Percentiles rank a stretch among this genome's conserved stretches.
Evolutionary conservation across 1,140 invertebrate species (phyloP).

Genomic region (Lepidurus apus): DNA sequence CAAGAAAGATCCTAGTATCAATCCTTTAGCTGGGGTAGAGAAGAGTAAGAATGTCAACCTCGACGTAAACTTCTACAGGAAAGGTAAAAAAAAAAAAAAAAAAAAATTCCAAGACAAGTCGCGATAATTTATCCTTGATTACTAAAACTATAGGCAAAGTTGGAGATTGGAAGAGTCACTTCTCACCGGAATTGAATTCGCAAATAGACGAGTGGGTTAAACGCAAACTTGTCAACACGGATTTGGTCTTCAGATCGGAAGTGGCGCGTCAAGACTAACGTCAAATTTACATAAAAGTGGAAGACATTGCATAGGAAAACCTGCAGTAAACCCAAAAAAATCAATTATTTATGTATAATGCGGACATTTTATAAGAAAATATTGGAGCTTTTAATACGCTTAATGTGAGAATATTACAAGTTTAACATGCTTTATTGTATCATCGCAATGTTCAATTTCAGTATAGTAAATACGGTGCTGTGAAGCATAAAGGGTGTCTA

Average conservation of each 20-base stretch:
- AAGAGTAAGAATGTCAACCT: not conserved
- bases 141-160: slow-evolving; percentile 11
- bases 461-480: too few relatives aligned
- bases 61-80: not conserved
- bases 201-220: slow-evolving; percentile 29
- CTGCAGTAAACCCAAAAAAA: too few relatives aligned
- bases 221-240: slow-evolving; percentile 10
- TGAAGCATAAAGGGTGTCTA: too few relatives aligned
- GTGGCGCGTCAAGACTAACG: slow-evolving; percentile 15
- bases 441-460: too few relatives aligned
- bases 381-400: too few relatives aligned
- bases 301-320: too few relatives aligned
- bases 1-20: slow-evolving; percentile 41
- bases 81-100: too few relatives aligned
- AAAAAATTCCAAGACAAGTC: too few relatives aligned
- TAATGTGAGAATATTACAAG: too few relatives aligned
- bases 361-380: too few relatives aligned
- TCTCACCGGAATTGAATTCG: slow-evolving; percentile 28
- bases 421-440: too few relatives aligned
- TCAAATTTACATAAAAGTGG: not conserved
- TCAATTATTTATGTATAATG: too few relatives aligned
- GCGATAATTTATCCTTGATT: not conserved
- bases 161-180: slow-evolving; percentile 34
- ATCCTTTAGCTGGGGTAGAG: not conserved
- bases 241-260: slow-evolving; percentile 25